Base-by-base conservation (phyloP, 2,888 invertebrate genomes). In the Leucophora obtusa region DNA sequence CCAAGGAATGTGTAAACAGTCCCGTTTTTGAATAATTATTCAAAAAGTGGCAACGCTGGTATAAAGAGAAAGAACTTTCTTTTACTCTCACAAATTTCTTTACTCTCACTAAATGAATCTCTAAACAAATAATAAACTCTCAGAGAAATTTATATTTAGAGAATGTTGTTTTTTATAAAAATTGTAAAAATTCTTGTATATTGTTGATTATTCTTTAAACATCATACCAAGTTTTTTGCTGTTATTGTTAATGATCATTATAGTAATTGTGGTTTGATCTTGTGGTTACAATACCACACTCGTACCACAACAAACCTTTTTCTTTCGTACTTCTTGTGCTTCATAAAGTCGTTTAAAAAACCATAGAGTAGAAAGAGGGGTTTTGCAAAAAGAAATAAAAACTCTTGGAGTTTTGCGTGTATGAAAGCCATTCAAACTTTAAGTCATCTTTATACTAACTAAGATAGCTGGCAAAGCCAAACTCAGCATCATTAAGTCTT, bases 271-370 rank as follows among this genome's bases (percentile, higher is more conserved):
- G 80, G 72, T 73, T 81, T 63, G 53, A 59, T 51, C 47, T 68
- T 74, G 73, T 70, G 77, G 81, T 77, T 65, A 69, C 51, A 74
- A 62, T 47, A 56, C 15, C 15, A 10, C 33, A 77, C 73, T 66
- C 47, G 72, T 78, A 50, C 35, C 60, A 78, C 77, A n/a, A 51
- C 59, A 66, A 71, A 66, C 50, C 71, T 65, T 77, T 58, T 70
- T 70, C 65, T 18, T 51, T 21, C 76, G 63, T n/a, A 59, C 63
- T 56, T 56, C 28, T 33, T 56, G 2, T 33, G 15, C 56, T 65
- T 69, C 43, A 65, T n/a, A 47, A n/a, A 14, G 58, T 18, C 54
- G 59, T 17, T 33, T 14, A 62, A 17, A 24, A 21, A 53, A 7
- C 62, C 15, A 33, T 38, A 15, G 33, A 47, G 65, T 47, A 47